Evolutionary conservation across 53 echinoderm and acorn worm genomes (phyloP).

Genomic region (Antedon mediterranea): DNA sequence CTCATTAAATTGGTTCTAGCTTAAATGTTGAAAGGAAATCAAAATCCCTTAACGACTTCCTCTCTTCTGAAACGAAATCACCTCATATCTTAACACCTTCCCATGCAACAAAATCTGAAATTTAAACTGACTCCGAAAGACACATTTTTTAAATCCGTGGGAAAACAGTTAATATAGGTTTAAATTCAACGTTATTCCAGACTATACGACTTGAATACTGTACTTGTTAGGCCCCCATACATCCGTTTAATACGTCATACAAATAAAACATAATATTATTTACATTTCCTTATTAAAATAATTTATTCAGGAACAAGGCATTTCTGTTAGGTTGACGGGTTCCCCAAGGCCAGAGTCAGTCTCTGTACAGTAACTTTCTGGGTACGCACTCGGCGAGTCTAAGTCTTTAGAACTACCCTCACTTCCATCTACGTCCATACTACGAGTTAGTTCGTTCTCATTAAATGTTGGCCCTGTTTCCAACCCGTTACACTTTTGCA

Average conservation of each 20-base stretch:
- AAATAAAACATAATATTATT: not conserved
- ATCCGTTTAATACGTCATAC: not conserved
- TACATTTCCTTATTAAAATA: not conserved
- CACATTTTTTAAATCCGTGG: too few species aligned
- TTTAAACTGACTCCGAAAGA: too few species aligned
- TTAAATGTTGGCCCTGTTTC: not conserved
- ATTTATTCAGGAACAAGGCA: not conserved
- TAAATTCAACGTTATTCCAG: too few species aligned
- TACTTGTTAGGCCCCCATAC: too few species aligned
- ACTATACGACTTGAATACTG: too few species aligned
- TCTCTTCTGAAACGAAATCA: too few species aligned
- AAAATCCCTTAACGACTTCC: too few species aligned
- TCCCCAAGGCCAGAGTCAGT: slow-evolving; percentile 77
- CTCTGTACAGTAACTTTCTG: slow-evolving; percentile 80
- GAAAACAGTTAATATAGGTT: too few species aligned
- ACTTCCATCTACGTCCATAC: slow-evolving; percentile 9
- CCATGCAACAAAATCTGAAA: too few species aligned
- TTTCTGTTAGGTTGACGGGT: not conserved
- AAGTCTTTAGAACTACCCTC: slow-evolving; percentile 2
- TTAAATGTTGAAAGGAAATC: too few species aligned
- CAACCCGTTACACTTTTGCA: slow-evolving; percentile 26
- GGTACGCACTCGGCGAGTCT: slow-evolving; percentile 30
- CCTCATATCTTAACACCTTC: too few species aligned
- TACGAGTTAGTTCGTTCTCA: not conserved
- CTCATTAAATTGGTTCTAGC: too few species aligned